Conservation (phyloP, 2,113 vertebrate genomes). For the Myrmecobius fasciatus region DNA sequence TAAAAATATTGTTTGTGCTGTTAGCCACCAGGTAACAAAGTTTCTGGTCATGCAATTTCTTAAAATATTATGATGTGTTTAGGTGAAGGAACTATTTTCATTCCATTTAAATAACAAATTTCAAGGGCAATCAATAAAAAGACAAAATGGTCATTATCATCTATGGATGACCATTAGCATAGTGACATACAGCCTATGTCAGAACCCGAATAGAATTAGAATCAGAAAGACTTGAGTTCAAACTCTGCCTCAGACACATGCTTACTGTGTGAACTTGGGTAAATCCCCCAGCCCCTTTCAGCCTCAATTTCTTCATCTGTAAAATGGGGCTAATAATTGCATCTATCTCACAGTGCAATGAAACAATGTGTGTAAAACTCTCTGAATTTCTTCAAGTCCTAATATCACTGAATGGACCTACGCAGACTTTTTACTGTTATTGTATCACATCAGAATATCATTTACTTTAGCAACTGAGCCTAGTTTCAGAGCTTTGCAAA, state of each 20-base stretch:
- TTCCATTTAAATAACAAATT: not conserved
- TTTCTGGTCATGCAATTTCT: not conserved
- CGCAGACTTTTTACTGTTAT: not conserved
- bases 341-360: not conserved
- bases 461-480: not conserved
- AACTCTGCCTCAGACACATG: not conserved
- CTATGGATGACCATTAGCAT: not conserved
- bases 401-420: not conserved
- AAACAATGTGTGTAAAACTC: not conserved
- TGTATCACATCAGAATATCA: not conserved
- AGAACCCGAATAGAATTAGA: not conserved
- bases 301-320: not conserved
- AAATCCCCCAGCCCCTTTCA: not conserved
- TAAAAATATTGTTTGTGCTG: not conserved
- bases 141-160: not conserved
- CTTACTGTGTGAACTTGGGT: not conserved
- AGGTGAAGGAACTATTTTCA: not conserved
- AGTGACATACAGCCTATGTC: not conserved
- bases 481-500: not conserved
- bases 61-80: not conserved
- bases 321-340: not conserved
- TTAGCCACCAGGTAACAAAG: not conserved
- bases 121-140: not conserved
- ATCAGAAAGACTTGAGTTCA: not conserved
- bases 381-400: not conserved